Percentiles rank a stretch among this genome's conserved stretches.
phyloP scores from a whole-genome alignment of 2,113 vertebrate species.

The Oceanites oceanicus region DNA sequence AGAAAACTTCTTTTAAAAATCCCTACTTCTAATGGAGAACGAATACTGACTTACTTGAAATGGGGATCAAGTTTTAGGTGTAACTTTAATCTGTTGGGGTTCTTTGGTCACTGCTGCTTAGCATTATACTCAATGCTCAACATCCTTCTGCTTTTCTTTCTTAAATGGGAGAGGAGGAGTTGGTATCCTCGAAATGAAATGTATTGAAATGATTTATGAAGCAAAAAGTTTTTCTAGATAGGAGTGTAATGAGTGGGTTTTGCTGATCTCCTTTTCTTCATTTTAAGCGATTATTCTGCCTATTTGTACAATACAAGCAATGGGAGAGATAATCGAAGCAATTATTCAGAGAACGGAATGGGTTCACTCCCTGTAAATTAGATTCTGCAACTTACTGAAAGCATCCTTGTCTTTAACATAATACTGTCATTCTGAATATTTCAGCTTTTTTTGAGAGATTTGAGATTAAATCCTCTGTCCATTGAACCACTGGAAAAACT shows the following conservation, averaged over 20 bases:
- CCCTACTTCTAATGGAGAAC: accelerated
- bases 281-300: not conserved
- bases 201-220: not conserved
- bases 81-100: not conserved
- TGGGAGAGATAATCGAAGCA: not conserved
- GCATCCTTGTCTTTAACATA: not conserved
- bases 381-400: not conserved
- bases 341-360: not conserved
- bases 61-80: not conserved
- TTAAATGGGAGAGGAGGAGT: not conserved
- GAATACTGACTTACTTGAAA: not conserved
- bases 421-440: not conserved
- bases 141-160: not conserved
- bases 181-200: not conserved
- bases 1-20: not conserved
- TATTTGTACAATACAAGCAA: not conserved
- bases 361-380: not conserved
- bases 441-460: not conserved
- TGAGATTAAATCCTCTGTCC: not conserved
- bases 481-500: not conserved
- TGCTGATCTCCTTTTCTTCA: not conserved
- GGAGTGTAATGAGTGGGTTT: not conserved
- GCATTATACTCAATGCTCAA: not conserved
- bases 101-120: not conserved
- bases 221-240: not conserved